Conservation (phyloP, 2,888 invertebrate genomes). For the Sialis lutaria region DNA sequence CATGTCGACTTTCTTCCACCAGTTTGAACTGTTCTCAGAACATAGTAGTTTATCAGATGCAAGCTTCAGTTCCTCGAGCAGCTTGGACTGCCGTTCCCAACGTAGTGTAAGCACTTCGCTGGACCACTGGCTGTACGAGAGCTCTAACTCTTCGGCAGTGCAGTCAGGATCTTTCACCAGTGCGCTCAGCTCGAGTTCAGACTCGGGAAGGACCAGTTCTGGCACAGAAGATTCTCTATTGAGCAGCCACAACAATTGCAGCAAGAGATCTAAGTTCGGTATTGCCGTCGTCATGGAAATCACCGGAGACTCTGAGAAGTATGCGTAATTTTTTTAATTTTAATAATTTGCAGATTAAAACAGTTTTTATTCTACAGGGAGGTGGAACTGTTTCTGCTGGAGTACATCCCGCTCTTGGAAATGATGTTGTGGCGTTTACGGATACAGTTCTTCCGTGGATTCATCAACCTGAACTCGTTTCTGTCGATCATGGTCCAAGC, state of each 20-base stretch:
- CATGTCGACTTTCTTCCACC: no score
- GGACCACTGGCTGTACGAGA: conserved; percentile 24
- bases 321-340: conserved; percentile 12
- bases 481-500: conserved; percentile 33
- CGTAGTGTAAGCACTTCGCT: conserved; percentile 35
- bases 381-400: conserved; percentile 57
- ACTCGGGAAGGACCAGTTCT: conserved; percentile 14
- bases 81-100: conserved; percentile 26
- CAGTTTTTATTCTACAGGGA: conserved; percentile 26
- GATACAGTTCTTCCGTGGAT: conserved; percentile 45
- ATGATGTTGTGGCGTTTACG: conserved; percentile 54
- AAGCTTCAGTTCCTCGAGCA: not conserved
- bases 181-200: not conserved
- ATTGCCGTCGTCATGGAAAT: conserved; percentile 45
- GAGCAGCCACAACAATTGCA: conserved; percentile 9
- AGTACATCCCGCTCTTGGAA: conserved; percentile 61
- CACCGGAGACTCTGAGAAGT: conserved; percentile 34
- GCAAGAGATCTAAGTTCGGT: conserved; percentile 36
- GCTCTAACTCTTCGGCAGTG: not conserved
- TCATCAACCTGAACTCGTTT: conserved; percentile 30
- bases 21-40: no score
- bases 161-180: conserved; percentile 6
- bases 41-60: not conserved
- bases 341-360: not conserved
- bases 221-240: conserved; percentile 9